Conservation (phyloP, 1,140 invertebrate species). For the Dendroctonus valens region DNA sequence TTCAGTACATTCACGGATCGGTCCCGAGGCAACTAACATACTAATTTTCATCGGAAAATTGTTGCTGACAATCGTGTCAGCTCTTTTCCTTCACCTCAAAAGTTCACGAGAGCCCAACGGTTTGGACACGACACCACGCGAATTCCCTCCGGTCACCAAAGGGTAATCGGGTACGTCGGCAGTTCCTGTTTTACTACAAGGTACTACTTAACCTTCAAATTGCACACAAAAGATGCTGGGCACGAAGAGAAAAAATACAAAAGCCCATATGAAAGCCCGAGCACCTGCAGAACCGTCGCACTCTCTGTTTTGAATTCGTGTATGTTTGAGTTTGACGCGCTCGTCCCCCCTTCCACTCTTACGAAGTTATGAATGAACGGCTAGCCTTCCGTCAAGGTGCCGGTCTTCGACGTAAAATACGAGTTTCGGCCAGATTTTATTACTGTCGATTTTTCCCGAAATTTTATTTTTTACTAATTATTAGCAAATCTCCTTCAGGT, state of each 20-base stretch:
- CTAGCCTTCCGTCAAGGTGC: constrained; percentile 19
- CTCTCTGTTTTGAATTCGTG: constrained; percentile 27
- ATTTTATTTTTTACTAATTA: too few species aligned
- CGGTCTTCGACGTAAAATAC: background rate
- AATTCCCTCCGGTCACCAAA: too few species aligned
- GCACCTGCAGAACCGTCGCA: constrained; percentile 27
- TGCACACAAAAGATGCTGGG: constrained; percentile 18
- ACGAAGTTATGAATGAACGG: constrained; percentile 30
- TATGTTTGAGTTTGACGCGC: constrained; percentile 26
- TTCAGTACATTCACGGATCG: constrained; percentile 23
- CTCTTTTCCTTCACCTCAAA: background rate
- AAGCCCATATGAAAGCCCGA: constrained; percentile 17
- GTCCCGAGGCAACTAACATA: constrained; percentile 22
- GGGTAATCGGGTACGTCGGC: background rate
- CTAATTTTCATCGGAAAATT: too few species aligned
- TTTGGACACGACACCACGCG: background rate
- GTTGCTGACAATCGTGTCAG: too few species aligned
- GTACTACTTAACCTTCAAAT: constrained; percentile 28
- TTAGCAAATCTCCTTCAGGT: too few species aligned
- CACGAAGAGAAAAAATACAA: constrained; percentile 6
- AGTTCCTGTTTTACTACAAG: constrained; percentile 11
- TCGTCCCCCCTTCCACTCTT: constrained; percentile 19
- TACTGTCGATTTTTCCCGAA: too few species aligned
- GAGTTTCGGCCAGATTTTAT: too few species aligned
- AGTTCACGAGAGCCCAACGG: background rate